Conservation (phyloP, 2,797 vertebrate genomes). For the Notolepis coatsorum region DNA sequence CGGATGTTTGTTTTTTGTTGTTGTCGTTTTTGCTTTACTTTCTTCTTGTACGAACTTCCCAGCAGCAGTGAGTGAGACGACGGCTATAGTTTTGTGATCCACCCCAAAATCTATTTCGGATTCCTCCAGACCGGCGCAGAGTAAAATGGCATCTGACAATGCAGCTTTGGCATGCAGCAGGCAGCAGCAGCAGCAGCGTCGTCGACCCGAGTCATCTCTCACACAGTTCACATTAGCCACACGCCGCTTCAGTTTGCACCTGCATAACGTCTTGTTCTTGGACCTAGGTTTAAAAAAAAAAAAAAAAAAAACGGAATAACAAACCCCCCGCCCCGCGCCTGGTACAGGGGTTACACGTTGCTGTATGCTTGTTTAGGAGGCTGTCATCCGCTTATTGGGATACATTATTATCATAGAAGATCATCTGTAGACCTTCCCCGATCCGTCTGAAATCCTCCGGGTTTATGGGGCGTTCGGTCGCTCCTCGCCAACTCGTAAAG, state of each 20-base stretch:
- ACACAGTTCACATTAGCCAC: conserved; percentile 66
- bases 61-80: conserved; percentile 72
- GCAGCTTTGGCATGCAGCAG: conserved; percentile 75
- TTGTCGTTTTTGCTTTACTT: too few species aligned
- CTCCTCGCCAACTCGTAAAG: too few species aligned
- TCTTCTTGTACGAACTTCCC: conserved; percentile 77
- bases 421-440: conserved; percentile 70
- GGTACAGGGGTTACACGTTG: conserved; percentile 76
- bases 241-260: conserved; percentile 69
- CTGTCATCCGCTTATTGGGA: conserved; percentile 75
- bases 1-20: conserved; percentile 73
- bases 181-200: conserved; percentile 77
- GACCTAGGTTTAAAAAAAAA: conserved; percentile 40
- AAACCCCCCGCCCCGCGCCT: conserved; percentile 74
- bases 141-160: conserved; percentile 79
- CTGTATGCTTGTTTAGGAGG: conserved; percentile 68
- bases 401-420: conserved; percentile 64
- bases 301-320: conserved; percentile 58
- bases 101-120: conserved; percentile 68
- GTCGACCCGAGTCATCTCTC: conserved; percentile 77
- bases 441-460: conserved; percentile 75
- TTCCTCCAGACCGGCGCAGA: conserved; percentile 73
- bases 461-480: too few species aligned
- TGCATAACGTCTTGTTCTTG: conserved; percentile 73
- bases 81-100: too few species aligned